A percentile compares a stretch with the other conserved stretches of the same genome.
Conservation (phyloP, 2,888 invertebrate genomes). For the Silvanus unidentatus region DNA sequence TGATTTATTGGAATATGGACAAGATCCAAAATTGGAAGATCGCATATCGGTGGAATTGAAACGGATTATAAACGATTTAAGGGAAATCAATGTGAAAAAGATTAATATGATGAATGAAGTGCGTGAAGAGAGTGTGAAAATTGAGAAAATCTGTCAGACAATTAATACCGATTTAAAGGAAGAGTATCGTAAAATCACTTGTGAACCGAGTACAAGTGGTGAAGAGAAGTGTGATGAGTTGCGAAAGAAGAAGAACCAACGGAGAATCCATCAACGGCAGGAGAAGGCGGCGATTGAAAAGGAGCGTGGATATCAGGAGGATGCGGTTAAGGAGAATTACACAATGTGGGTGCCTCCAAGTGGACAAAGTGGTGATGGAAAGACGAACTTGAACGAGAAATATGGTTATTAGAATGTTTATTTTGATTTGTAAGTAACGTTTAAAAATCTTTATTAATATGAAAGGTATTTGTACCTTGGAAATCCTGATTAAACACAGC, state of each 20-base stretch:
- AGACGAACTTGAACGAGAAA: slow-evolving; percentile 69
- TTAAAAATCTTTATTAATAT: too few species aligned
- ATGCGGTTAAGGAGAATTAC: slow-evolving; percentile 56
- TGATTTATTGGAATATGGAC: slow-evolving; percentile 18
- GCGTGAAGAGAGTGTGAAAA: slow-evolving; percentile 25
- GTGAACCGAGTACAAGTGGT: slow-evolving; percentile 1
- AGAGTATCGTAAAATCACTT: slow-evolving; percentile 8
- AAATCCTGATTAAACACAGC: slow-evolving; percentile 19
- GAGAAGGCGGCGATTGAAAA: slow-evolving; percentile 31
- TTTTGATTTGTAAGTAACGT: neutral
- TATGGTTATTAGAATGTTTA: slow-evolving; percentile 59
- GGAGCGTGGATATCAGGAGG: slow-evolving; percentile 42
- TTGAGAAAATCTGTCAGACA: slow-evolving; percentile 27
- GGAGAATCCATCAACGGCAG: slow-evolving; percentile 35
- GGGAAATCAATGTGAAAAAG: slow-evolving; percentile 28
- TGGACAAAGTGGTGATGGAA: slow-evolving; percentile 71
- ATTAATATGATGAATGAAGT: slow-evolving; percentile 28
- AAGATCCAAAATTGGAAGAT: slow-evolving; percentile 22
- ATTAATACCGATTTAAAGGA: slow-evolving; percentile 23
- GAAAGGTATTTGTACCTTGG: too few species aligned
- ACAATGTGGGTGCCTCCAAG: slow-evolving; percentile 73
- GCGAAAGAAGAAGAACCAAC: slow-evolving; percentile 35
- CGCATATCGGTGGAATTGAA: slow-evolving; percentile 27
- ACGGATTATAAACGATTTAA: slow-evolving; percentile 28
- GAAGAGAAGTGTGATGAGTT: slow-evolving; percentile 13